These are phyloP conservation scores for Gracilinanus agilis DNA, from an alignment of 2,113 vertebrate genomes.

Conservation along the genomic window DNA sequence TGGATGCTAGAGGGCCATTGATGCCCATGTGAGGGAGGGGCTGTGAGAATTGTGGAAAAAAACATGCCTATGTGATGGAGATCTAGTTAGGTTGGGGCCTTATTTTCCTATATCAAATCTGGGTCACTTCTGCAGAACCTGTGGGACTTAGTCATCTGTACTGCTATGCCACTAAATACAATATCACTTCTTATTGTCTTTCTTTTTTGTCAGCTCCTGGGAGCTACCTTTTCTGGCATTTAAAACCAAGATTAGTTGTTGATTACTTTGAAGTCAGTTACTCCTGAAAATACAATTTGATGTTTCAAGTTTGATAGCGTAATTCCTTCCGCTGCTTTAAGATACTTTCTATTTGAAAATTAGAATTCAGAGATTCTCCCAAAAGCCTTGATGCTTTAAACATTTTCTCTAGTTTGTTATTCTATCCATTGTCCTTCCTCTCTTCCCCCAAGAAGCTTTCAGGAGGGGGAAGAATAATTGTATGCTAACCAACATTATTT, in stretches of 20 bases:
- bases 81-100: not conserved
- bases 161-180: not conserved
- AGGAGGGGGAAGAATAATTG: constrained; percentile 26
- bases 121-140: not conserved
- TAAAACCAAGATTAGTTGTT: not conserved
- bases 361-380: constrained; percentile 33
- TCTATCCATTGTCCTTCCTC: constrained; percentile 43
- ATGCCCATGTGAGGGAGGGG: not conserved
- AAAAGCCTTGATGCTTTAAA: constrained; percentile 29
- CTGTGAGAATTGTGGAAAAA: not conserved
- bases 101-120: not conserved
- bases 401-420: constrained; percentile 34
- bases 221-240: constrained; percentile 7
- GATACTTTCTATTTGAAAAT: constrained; percentile 58
- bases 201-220: constrained; percentile 19
- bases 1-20: not conserved
- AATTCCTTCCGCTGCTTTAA: constrained; percentile 36
- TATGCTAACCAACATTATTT: constrained; percentile 75
- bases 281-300: constrained; percentile 21
- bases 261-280: constrained; percentile 34
- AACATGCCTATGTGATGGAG: not conserved
- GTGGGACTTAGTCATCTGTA: not conserved
- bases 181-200: not conserved
- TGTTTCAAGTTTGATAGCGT: not conserved
- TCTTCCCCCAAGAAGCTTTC: constrained; percentile 52